Evolutionary conservation across 2,888 invertebrate species (phyloP).

Genomic region (Patella pellucida): DNA sequence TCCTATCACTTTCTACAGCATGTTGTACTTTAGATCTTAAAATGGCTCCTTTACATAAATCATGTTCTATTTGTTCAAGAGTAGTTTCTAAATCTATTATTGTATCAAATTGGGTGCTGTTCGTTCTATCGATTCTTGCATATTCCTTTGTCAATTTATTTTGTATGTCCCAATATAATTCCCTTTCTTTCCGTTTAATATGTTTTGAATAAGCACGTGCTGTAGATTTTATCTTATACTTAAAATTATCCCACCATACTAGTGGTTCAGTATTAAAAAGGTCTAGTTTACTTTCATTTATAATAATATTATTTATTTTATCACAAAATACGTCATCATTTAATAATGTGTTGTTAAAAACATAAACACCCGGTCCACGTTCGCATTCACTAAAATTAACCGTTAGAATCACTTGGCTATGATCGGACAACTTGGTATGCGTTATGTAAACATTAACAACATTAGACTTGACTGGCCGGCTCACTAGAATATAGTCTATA

Average conservation of each 20-base stretch:
- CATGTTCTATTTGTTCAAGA: constrained; percentile 1
- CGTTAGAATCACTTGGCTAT: too few species aligned
- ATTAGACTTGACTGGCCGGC: too few species aligned
- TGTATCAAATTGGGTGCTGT: not conserved
- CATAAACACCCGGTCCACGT: not conserved
- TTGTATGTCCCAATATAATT: not conserved
- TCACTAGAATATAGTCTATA: too few species aligned
- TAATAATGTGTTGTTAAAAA: not conserved
- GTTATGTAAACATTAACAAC: not conserved
- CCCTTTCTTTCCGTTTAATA: not conserved
- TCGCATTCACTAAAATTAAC: not conserved
- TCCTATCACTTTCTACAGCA: constrained; percentile 11
- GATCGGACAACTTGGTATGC: too few species aligned
- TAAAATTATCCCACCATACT: not conserved
- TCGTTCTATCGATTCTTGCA: not conserved
- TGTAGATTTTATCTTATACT: not conserved
- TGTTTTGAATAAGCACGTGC: not conserved
- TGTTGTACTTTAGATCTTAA: constrained; percentile 6
- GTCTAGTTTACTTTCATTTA: not conserved
- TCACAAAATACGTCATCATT: not conserved
- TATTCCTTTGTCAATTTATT: not conserved
- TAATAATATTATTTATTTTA: not conserved
- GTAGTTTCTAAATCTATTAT: not conserved
- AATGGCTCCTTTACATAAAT: constrained; percentile 4
- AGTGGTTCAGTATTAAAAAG: not conserved